Evolutionary conservation across 92 coral and sea anemone genomes (phyloP).

Genomic region (Zoanthus sansibaricus): DNA sequence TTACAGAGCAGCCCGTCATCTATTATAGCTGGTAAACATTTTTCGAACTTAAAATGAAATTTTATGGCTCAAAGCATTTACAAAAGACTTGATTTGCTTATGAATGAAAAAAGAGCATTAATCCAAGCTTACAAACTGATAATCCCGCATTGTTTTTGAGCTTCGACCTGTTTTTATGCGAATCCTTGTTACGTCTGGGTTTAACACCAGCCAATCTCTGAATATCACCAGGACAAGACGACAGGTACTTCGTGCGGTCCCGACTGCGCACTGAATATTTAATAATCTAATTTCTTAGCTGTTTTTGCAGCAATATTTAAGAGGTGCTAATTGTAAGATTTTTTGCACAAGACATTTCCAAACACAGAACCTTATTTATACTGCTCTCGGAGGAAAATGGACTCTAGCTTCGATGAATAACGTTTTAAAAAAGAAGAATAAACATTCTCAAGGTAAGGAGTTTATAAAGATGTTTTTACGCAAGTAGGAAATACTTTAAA

Average conservation of each 20-base stretch:
- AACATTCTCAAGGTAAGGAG: neutral
- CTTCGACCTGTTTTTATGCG: neutral
- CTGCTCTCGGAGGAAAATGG: neutral
- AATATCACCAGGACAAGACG: neutral
- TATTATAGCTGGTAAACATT: neutral
- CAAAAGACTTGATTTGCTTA: neutral
- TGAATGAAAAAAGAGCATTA: neutral
- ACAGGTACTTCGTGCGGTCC: neutral
- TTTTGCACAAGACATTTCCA: neutral
- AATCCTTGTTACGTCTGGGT: neutral
- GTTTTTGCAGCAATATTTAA: neutral
- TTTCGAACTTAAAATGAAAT: neutral
- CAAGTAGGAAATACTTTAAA: neutral
- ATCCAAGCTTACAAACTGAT: neutral
- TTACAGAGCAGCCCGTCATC: neutral
- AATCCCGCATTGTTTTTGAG: neutral
- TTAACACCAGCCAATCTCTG: neutral
- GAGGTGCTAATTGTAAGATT: neutral
- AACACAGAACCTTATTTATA: neutral
- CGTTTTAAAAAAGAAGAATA: neutral
- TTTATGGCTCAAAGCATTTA: neutral
- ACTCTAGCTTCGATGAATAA: neutral
- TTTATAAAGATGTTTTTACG: neutral
- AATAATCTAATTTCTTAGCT: neutral
- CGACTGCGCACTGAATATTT: neutral